These are phyloP conservation scores for Drosophila mercatorum DNA, from an alignment of 2,888 invertebrate genomes.

Conservation along the genomic window DNA sequence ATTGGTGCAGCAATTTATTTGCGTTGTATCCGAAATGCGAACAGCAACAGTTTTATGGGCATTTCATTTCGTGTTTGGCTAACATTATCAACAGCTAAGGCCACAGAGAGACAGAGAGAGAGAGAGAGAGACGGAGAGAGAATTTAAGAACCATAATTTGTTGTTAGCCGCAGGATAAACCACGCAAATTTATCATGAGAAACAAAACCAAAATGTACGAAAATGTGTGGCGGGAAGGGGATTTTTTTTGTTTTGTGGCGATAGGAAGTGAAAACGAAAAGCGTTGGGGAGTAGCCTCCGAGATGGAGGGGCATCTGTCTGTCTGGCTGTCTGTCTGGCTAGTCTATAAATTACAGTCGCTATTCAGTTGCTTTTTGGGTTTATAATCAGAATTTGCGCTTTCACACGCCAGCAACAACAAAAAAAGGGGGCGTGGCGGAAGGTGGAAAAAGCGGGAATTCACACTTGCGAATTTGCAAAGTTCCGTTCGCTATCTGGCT, in stretches of 20 bases:
- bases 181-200: slow-evolving; percentile 77
- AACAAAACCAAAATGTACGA: slow-evolving; percentile 43
- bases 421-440: slow-evolving; percentile 11
- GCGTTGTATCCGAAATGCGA: slow-evolving; percentile 64
- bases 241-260: slow-evolving; percentile 29
- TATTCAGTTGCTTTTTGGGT: slow-evolving; percentile 56
- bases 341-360: slow-evolving; percentile 73
- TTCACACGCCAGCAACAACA: slow-evolving; percentile 66
- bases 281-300: slow-evolving; percentile 30
- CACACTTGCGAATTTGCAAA: slow-evolving; percentile 48
- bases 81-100: slow-evolving; percentile 65
- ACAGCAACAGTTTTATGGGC: slow-evolving; percentile 65
- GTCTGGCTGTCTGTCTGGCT: slow-evolving; percentile 4
- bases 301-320: slow-evolving; percentile 33
- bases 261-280: slow-evolving; percentile 75
- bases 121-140: slow-evolving; percentile 17
- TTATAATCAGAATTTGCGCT: slow-evolving; percentile 77
- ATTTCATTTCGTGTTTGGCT: slow-evolving; percentile 75
- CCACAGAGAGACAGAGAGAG: slow-evolving; percentile 34
- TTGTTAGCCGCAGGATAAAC: slow-evolving; percentile 72
- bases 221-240: slow-evolving; percentile 24
- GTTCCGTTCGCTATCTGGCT: slow-evolving; percentile 63
- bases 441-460: slow-evolving; percentile 23
- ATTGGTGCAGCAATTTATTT: slow-evolving; percentile 69
- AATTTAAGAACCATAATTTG: slow-evolving; percentile 79